Base-by-base conservation (phyloP, 2,113 vertebrate species). In the Perognathus longimembris region DNA sequence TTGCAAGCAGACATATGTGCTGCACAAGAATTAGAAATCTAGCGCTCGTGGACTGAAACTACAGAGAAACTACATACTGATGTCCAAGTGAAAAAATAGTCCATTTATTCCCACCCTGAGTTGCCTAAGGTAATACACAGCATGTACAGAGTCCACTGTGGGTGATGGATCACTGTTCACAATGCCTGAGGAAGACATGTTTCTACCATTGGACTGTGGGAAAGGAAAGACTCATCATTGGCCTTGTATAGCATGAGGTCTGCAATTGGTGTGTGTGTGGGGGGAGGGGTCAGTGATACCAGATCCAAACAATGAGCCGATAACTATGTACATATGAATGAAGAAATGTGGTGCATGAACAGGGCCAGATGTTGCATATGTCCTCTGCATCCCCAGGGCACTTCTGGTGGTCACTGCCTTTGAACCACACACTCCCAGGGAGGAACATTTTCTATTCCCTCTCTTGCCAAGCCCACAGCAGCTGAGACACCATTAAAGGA, bases 211-310 rank as follows among this genome's bases (percentile, higher is more conserved):
- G 34, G 32, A 24, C 8, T 1, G 1, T 28, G 40, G 54, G 70
- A 34, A 74, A 36, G 40, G n/a, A 36, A 24, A 34, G 66, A 5
- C 21, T 54, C 20, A n/a, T 82, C 78, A 34, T 54, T 83, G 66
- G 36, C 22, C 10, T 17, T 11, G 7, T 0, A 1, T 73, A 6
- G 4, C 54, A 76, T 38, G 36, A 0, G 4, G 42, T 42, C 42
- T 30, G 6, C 17, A 54, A 15, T n/a, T 38, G 6, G 32, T 10
- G 63, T 54, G 14, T 14, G 50, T 14, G 50, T 54, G 50, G 11
- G 50, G 14, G 10, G 50, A 14, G 17, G 50, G 50, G 50, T 2
- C 0, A 80, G 50, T 54, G 15, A 54, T 15, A 54, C 50, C 50
- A 15, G 76, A 8, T 12, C 21, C 0, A 70, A 77, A 54, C 7